phyloP scores from a whole-genome alignment of 2,113 vertebrate species.

The Pituophis catenifer region DNA sequence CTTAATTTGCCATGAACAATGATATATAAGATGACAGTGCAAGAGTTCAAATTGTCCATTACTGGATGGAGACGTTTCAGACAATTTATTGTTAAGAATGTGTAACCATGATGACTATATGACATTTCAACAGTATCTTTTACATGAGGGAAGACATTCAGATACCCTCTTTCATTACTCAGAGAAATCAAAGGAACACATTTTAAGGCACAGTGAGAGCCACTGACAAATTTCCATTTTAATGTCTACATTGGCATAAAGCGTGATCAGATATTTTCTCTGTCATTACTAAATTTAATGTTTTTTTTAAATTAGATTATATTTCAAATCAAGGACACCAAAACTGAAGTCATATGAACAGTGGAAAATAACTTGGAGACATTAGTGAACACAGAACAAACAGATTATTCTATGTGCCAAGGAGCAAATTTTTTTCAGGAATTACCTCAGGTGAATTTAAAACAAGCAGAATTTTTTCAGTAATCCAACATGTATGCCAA shows the following conservation, averaged over 20 bases:
- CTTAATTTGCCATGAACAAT: not conserved
- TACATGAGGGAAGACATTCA: not conserved
- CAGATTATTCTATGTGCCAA: not conserved
- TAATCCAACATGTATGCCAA: not conserved
- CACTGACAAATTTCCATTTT: slow-evolving; percentile 13
- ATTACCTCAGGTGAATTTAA: not conserved
- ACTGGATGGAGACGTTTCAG: not conserved
- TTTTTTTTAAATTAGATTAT: not conserved
- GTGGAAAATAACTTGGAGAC: not conserved
- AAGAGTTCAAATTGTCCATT: not conserved
- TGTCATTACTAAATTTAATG: not conserved
- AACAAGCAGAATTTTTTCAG: not conserved
- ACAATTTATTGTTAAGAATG: not conserved
- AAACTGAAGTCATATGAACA: not conserved
- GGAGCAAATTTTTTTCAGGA: not conserved
- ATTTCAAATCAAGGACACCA: not conserved
- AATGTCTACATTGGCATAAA: slow-evolving; percentile 1
- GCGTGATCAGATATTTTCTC: not conserved
- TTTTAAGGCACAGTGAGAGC: slow-evolving; percentile 7
- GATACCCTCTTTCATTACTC: slow-evolving; percentile 6
- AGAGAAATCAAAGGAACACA: not conserved
- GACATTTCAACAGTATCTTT: not conserved
- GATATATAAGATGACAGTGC: not conserved
- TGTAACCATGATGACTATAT: not conserved
- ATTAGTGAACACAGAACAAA: not conserved